These are phyloP conservation scores for Probosciger aterrimus DNA, from an alignment of 2,113 vertebrate genomes.

Conservation along the genomic window DNA sequence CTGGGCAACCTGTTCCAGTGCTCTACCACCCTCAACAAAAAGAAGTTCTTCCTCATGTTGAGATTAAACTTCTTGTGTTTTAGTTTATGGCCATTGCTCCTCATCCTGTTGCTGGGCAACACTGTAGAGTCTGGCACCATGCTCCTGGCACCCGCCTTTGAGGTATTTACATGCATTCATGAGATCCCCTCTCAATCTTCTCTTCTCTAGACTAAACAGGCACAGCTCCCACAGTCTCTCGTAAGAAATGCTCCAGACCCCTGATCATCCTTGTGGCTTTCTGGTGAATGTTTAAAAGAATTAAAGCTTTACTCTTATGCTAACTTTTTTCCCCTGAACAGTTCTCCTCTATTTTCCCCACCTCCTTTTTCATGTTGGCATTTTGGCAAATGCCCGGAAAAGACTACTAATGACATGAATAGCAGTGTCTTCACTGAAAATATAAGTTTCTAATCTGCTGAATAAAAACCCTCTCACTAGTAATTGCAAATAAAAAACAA, in stretches of 20 bases:
- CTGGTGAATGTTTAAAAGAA: not conserved
- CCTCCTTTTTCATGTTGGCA: not conserved
- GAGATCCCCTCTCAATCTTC: not conserved
- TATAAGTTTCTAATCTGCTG: not conserved
- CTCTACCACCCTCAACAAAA: not conserved
- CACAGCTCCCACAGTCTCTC: not conserved
- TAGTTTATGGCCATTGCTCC: not conserved
- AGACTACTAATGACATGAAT: not conserved
- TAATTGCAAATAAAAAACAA: not conserved
- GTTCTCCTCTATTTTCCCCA: not conserved
- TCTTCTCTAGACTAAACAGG: not conserved
- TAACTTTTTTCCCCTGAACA: not conserved
- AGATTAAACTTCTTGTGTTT: not conserved
- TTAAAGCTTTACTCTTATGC: not conserved
- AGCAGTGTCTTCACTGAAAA: not conserved
- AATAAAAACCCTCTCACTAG: not conserved
- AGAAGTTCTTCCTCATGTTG: not conserved
- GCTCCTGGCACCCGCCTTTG: not conserved
- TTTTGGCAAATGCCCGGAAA: not conserved
- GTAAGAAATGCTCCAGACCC: not conserved
- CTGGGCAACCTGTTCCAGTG: not conserved
- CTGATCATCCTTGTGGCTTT: not conserved
- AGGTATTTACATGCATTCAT: not conserved
- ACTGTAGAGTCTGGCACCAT: not conserved
- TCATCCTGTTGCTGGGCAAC: not conserved